phyloP scores from a whole-genome alignment of 2,888 invertebrate genomes.

The Torymus tubicola region DNA sequence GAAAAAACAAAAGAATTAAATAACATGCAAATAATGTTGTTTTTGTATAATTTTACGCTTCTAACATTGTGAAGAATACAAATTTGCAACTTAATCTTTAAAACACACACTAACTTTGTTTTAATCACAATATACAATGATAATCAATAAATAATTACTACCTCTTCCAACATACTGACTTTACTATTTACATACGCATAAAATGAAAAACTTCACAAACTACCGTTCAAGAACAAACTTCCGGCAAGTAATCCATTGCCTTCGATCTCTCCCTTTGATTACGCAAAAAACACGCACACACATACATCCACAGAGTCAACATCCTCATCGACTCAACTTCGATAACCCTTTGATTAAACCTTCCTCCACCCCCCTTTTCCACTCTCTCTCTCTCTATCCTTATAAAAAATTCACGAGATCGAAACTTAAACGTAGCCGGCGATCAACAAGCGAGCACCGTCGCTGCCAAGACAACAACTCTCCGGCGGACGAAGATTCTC shows the following conservation, averaged over 20 bases:
- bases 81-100: too few species aligned
- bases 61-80: too few species aligned
- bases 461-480: too few species aligned
- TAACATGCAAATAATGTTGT: background rate
- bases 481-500: conserved; percentile 52
- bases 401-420: conserved; percentile 33
- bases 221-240: too few species aligned
- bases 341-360: conserved; percentile 34
- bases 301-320: background rate
- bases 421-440: conserved; percentile 33
- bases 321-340: background rate
- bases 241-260: too few species aligned
- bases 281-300: background rate
- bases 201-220: too few species aligned
- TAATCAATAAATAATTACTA: too few species aligned
- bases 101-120: too few species aligned
- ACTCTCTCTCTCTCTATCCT: background rate
- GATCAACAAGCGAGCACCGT: conserved; percentile 28
- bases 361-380: background rate
- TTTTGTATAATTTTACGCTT: background rate
- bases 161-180: too few species aligned
- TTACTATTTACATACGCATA: too few species aligned
- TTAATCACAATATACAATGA: too few species aligned
- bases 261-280: too few species aligned
- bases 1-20: background rate